Percentiles rank a stretch among this genome's conserved stretches.
Conservation (phyloP, 2,113 vertebrate species). For the Hippocampus guttulatus region DNA sequence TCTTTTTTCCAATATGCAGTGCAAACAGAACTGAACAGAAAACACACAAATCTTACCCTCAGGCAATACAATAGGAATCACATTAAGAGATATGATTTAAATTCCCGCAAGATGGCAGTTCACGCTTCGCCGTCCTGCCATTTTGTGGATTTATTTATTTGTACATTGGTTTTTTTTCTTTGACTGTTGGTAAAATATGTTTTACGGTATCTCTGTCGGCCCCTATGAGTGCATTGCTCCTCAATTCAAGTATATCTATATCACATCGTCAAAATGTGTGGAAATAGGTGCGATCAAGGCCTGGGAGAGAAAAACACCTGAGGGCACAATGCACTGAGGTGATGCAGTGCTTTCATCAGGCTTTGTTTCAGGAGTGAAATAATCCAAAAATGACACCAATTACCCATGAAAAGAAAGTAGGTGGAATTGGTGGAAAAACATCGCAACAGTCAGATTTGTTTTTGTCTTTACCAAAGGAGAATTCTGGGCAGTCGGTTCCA, state of each 20-base stretch:
- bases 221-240: not conserved
- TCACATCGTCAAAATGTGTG: not conserved
- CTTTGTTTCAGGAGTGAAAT: constrained; percentile 47
- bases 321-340: constrained; percentile 35
- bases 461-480: not conserved
- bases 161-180: no score
- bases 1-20: not conserved
- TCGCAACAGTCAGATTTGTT: not conserved
- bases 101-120: no score
- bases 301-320: constrained; percentile 29
- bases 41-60: not conserved
- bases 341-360: constrained; percentile 42
- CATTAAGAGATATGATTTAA: not conserved
- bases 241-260: not conserved
- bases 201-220: no score
- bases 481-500: not conserved
- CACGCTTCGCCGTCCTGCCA: no score
- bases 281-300: constrained; percentile 5
- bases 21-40: not conserved
- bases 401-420: constrained; percentile 40
- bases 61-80: not conserved
- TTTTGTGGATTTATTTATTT: no score
- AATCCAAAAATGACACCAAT: constrained; percentile 60
- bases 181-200: no score
- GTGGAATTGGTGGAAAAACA: not conserved